Conservation (phyloP, 92 coral and sea anemone species). For the Epizoanthus fatuus region DNA sequence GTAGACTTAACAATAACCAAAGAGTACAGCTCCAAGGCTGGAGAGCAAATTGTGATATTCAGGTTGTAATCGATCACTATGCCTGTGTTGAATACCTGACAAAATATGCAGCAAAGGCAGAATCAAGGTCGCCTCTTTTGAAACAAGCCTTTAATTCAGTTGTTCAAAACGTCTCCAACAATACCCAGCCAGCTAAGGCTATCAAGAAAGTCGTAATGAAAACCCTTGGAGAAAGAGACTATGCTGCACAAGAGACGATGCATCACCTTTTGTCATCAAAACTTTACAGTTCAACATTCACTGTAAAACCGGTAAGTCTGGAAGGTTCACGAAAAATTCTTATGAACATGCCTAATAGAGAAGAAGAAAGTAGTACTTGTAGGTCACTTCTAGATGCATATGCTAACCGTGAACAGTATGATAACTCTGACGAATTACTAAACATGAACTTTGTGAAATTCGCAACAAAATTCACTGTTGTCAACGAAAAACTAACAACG, state of each 20-base stretch:
- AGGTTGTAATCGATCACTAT: too few species aligned
- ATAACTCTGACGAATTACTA: conserved; percentile 24
- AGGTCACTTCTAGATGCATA: conserved; percentile 64
- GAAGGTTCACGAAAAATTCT: conserved; percentile 53
- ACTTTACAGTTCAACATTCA: conserved; percentile 61
- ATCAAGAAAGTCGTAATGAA: conserved; percentile 64
- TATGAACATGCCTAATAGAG: conserved; percentile 1
- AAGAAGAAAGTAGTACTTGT: conserved; percentile 37
- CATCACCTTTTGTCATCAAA: conserved; percentile 58
- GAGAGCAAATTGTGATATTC: too few species aligned
- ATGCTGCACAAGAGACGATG: conserved; percentile 71
- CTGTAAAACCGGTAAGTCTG: conserved; percentile 52
- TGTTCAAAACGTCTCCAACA: too few species aligned
- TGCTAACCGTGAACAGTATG: conserved; percentile 60
- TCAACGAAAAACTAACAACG: conserved; percentile 59
- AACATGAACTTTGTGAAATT: conserved; percentile 58
- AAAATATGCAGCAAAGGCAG: too few species aligned
- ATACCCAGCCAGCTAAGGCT: conserved; percentile 2
- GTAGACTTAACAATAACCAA: too few species aligned
- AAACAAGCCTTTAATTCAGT: too few species aligned
- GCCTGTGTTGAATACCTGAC: too few species aligned
- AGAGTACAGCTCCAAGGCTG: too few species aligned
- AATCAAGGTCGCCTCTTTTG: too few species aligned
- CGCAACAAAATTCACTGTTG: conserved; percentile 64
- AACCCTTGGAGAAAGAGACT: conserved; percentile 67